These are phyloP conservation scores for Procavia capensis DNA, from an alignment of 2,113 vertebrate genomes.

Conservation along the genomic window DNA sequence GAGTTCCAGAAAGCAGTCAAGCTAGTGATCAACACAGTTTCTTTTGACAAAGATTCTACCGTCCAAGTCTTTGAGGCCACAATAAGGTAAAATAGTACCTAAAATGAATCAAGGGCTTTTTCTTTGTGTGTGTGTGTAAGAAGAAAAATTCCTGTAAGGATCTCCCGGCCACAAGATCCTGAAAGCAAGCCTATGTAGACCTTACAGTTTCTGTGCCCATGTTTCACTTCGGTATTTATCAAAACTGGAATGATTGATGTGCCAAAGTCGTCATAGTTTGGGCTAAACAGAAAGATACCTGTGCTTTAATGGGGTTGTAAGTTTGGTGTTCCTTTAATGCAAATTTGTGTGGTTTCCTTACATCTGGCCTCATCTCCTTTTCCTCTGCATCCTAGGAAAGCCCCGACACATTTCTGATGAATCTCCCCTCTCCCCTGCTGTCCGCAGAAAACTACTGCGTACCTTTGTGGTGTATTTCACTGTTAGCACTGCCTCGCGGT, in stretches of 20 bases:
- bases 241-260: neutral
- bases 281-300: neutral
- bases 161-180: neutral
- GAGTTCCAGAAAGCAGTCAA: conserved; percentile 98
- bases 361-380: neutral
- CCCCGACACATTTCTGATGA: neutral
- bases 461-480: neutral
- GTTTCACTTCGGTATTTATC: neutral
- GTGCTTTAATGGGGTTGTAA: neutral
- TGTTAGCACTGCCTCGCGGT: neutral
- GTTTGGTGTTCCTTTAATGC: neutral
- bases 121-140: fast-evolving
- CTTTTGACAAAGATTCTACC: conserved; percentile 98
- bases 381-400: neutral
- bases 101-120: neutral
- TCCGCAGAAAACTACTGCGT: neutral
- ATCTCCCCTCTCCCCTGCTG: neutral
- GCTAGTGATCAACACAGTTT: conserved; percentile 97
- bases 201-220: fast-evolving
- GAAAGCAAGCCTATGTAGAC: neutral
- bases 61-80: conserved; percentile 99
- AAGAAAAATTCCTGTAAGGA: neutral
- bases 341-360: neutral
- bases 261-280: neutral
- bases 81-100: conserved; percentile 90